These are phyloP conservation scores for Marisa cornuarietis DNA, from an alignment of 1,140 invertebrate species.

Conservation along the genomic window DNA sequence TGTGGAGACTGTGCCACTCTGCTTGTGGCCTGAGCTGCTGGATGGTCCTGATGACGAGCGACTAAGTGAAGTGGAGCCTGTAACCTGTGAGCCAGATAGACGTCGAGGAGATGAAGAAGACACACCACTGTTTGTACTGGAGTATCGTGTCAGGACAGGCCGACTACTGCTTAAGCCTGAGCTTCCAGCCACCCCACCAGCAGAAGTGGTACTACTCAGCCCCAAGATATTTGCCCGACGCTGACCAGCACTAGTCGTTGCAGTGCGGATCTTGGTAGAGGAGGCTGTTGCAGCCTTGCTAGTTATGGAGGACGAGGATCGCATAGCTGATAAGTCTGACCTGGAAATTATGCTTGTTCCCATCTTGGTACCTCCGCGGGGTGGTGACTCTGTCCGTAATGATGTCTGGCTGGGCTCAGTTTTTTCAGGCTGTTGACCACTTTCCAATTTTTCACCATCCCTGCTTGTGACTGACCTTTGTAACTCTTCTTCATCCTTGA, in stretches of 20 bases:
- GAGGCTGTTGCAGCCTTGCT: background rate
- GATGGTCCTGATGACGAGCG: constrained; percentile 11
- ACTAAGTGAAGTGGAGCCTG: constrained; percentile 10
- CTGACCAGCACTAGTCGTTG: background rate
- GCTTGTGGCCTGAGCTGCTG: background rate
- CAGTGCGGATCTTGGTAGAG: background rate
- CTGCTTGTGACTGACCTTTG: no score
- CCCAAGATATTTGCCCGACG: constrained; percentile 12
- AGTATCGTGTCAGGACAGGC: constrained; percentile 7
- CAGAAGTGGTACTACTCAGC: background rate
- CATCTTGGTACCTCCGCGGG: background rate
- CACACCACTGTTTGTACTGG: background rate
- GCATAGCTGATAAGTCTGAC: background rate
- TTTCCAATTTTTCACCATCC: background rate
- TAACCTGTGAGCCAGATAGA: background rate
- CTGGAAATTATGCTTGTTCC: background rate
- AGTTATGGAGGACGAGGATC: background rate
- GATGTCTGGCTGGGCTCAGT: background rate
- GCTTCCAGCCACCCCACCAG: background rate
- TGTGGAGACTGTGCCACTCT: background rate
- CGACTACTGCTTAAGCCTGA: background rate
- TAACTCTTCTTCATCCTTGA: no score
- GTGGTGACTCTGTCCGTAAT: background rate
- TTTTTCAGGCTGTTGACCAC: background rate
- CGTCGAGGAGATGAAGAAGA: constrained; percentile 11